A percentile compares a stretch with the other conserved stretches of the same genome.
phyloP scores from a whole-genome alignment of 2,888 invertebrate species.

The Pachycephus smyrnensis region DNA sequence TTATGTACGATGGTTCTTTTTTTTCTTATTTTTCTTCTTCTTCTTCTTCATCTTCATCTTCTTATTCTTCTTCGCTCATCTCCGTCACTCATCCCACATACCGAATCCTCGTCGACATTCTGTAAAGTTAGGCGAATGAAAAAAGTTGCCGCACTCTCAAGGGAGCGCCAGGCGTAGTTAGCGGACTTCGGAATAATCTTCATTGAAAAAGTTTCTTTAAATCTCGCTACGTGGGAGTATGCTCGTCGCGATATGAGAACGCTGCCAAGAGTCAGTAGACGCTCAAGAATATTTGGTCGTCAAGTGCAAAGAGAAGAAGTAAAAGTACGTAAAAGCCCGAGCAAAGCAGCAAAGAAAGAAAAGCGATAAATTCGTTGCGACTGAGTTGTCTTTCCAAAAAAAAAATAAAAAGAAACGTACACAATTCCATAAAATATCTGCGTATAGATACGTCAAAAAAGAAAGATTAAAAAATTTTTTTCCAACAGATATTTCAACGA shows the following conservation, averaged over 20 bases:
- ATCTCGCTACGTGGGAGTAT: slow-evolving; percentile 16
- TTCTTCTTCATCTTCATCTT: slow-evolving; percentile 34
- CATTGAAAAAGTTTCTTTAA: slow-evolving; percentile 63
- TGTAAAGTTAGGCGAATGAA: slow-evolving; percentile 58
- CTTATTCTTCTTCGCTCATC: slow-evolving; percentile 23
- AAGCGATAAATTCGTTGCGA: background rate
- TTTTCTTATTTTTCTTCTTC: slow-evolving; percentile 22
- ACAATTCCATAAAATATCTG: background rate
- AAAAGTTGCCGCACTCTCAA: slow-evolving; percentile 58
- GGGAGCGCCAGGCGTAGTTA: slow-evolving; percentile 59
- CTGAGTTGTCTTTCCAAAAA: background rate
- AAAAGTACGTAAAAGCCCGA: background rate
- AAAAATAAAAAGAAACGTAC: background rate
- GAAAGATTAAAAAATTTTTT: background rate
- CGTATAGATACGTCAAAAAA: background rate
- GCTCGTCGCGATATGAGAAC: slow-evolving; percentile 5
- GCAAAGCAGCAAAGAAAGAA: background rate
- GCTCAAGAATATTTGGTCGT: slow-evolving; percentile 1
- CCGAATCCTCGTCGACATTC: slow-evolving; percentile 28
- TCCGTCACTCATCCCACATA: background rate
- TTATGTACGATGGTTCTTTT: slow-evolving; percentile 15
- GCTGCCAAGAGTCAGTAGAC: background rate
- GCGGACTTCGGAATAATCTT: slow-evolving; percentile 63
- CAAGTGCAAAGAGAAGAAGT: background rate
- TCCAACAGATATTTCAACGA: background rate